Percentiles rank a stretch among this genome's conserved stretches.
These are phyloP conservation scores for Lagria hirta DNA, from an alignment of 2,888 invertebrate genomes.

Conservation along the genomic window DNA sequence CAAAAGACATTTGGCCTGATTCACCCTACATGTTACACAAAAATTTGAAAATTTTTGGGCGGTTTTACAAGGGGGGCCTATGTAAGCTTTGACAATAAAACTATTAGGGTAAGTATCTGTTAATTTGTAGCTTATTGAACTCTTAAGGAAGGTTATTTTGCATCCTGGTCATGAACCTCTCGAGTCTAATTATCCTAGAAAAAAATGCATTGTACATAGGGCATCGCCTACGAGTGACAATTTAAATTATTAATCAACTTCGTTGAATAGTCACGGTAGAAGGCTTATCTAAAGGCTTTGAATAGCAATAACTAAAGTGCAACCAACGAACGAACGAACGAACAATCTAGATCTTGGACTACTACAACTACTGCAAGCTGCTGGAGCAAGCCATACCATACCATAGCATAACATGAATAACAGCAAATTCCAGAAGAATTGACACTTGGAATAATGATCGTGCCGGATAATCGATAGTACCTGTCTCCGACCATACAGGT, in stretches of 20 bases:
- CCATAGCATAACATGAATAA: conserved; percentile 37
- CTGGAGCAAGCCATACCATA: no score
- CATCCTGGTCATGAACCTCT: conserved; percentile 7
- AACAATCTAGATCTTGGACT: conserved; percentile 30
- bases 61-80: no score
- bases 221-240: conserved; percentile 31
- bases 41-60: no score
- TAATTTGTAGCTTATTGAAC: no score
- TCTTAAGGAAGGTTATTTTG: not conserved
- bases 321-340: no score
- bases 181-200: conserved; percentile 27
- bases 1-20: no score
- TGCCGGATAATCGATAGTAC: conserved; percentile 39
- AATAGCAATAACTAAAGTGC: conserved; percentile 32
- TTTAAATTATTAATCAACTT: conserved; percentile 32
- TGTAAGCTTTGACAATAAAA: no score
- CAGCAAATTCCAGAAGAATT: conserved; percentile 37
- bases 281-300: conserved; percentile 22
- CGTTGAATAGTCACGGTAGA: conserved; percentile 23
- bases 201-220: conserved; percentile 24
- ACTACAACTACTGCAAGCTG: conserved; percentile 28
- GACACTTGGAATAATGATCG: conserved; percentile 39
- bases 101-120: no score
- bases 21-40: no score
- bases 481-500: conserved; percentile 28